Evolutionary conservation across 2,888 invertebrate species (phyloP), one percentile per base, ranked within the genome.

Genomic region (Agriopis aurantiaria): DNA sequence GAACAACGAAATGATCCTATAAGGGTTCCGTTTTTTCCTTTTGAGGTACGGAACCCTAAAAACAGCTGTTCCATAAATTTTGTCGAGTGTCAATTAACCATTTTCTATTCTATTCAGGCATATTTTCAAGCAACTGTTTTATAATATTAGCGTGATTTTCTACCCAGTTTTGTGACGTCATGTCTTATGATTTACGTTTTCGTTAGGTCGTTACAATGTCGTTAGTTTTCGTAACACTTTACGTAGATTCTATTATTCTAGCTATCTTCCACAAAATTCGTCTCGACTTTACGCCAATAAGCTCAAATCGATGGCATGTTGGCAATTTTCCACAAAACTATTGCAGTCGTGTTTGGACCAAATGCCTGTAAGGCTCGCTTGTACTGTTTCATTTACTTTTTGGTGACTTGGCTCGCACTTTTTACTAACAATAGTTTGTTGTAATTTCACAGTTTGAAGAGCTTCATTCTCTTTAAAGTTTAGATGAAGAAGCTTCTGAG

Each of bases 281-380:
- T 11, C 23, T n/a, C 48, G 49, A 14, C 8, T 53, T 53, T 57
- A 56, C 65, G 60, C 46, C 69, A 65, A 69, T 61, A 62, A 60
- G 63, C 56, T 23, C 60, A 65, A 74, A 76, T 76, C 76, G 75
- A 76, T 76, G 45, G 23, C 33, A 33, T 69, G 64, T 73, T 73
- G 76, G 75, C 76, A 49, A 48, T 11, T 55, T 61, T 72, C 76
- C 76, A 75, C 61, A 14, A 65, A 69, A 61, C 61, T 72, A 69
- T 66, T 68, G 61, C 58, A 65, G 64, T 64, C 8, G 23, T n/a
- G 52, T 41, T 43, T 17, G 12, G 33, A 33, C 53, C 23, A 46
- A 57, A 53, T 41, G 63, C 58, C 58, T 53, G 33, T 3, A 33
- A 33, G 53, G 48, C 41, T n/a, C 17, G 41, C 43, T 5, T 33